Evolutionary conservation across 2,888 invertebrate genomes (phyloP).

Genomic region (Smittia sp.): DNA sequence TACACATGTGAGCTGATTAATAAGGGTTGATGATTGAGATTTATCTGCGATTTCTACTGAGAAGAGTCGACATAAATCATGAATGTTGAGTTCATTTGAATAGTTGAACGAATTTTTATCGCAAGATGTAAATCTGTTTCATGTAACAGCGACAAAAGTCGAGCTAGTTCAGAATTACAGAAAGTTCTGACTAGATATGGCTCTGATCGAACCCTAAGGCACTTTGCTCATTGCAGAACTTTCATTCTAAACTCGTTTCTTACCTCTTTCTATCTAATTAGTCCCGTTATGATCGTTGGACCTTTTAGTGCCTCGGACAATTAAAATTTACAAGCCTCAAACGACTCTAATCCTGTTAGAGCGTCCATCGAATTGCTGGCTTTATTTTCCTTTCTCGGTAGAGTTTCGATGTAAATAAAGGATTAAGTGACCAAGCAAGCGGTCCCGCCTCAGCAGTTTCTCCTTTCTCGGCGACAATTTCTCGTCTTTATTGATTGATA

Average conservation of each 20-base stretch:
- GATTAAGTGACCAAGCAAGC: slow-evolving; percentile 36
- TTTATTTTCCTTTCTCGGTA: not conserved
- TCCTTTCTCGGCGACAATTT: not conserved
- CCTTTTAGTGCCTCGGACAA: not conserved
- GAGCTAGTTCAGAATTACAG: too few relatives aligned
- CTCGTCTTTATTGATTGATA: slow-evolving; percentile 1
- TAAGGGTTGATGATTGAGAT: slow-evolving; percentile 13
- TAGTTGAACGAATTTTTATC: not conserved
- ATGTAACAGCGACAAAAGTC: too few relatives aligned
- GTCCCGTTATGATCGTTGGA: slow-evolving; percentile 13
- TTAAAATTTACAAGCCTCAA: not conserved
- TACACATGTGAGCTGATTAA: slow-evolving; percentile 1
- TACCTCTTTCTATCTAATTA: too few relatives aligned
- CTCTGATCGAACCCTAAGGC: too few relatives aligned
- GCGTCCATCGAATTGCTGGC: slow-evolving; percentile 1
- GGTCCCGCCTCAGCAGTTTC: slow-evolving; percentile 22
- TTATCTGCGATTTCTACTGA: not conserved
- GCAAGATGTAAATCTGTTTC: not conserved
- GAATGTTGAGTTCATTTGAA: not conserved
- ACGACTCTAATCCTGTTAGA: slow-evolving; percentile 20
- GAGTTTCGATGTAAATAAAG: slow-evolving; percentile 35
- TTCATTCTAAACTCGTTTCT: too few relatives aligned
- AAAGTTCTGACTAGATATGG: too few relatives aligned
- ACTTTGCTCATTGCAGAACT: too few relatives aligned
- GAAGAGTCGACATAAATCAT: slow-evolving; percentile 7